Conservation (phyloP, 2,797 vertebrate species). For the Onychomys torridus region DNA sequence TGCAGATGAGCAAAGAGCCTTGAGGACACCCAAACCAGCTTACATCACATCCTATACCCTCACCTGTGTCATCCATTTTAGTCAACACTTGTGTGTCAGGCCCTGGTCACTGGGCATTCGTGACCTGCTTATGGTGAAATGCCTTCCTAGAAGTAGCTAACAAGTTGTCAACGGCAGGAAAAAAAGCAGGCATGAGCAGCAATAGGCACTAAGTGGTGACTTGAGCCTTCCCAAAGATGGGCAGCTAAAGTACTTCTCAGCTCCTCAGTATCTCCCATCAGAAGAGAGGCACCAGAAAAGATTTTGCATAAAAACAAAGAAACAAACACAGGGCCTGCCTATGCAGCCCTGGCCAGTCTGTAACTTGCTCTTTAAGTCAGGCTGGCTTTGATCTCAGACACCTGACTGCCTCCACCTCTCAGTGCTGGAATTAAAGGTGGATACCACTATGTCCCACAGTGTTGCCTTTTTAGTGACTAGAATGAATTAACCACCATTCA, state of each 20-base stretch:
- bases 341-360: background rate
- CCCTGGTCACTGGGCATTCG: background rate
- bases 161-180: background rate
- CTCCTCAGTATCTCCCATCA: background rate
- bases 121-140: background rate
- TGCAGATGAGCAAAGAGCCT: background rate
- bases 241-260: background rate
- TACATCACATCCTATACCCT: fast-evolving
- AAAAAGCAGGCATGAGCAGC: background rate
- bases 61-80: background rate
- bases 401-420: background rate
- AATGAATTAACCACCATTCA: slow-evolving; percentile 35
- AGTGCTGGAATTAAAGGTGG: background rate
- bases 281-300: background rate
- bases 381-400: background rate
- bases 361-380: background rate
- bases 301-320: background rate
- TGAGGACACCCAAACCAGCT: background rate
- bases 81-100: background rate
- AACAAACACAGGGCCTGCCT: background rate
- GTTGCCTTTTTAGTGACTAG: slow-evolving; percentile 13
- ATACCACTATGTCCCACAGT: background rate
- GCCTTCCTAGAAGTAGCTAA: background rate
- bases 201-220: background rate
- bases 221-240: background rate